A percentile compares a stretch with the other conserved stretches of the same genome.
phyloP scores from a whole-genome alignment of 2,113 vertebrate species.

The Thryonomys swinderianus region DNA sequence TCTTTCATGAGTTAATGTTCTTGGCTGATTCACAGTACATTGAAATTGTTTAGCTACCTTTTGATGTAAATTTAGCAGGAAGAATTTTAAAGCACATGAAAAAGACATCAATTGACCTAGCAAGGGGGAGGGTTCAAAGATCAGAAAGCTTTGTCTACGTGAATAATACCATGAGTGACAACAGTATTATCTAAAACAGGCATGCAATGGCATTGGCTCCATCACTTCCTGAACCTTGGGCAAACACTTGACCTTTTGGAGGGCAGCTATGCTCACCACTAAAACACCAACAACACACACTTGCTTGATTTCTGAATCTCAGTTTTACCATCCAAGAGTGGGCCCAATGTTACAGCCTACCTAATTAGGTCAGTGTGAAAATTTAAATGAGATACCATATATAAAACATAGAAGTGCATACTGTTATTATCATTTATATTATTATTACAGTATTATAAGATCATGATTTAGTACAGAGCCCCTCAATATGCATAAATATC shows the following conservation, averaged over 20 bases:
- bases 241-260: not conserved
- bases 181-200: not conserved
- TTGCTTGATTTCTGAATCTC: not conserved
- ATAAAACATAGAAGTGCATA: not conserved
- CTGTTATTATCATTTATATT: not conserved
- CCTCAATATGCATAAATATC: not conserved
- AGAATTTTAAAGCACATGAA: not conserved
- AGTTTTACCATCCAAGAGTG: not conserved
- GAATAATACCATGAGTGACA: not conserved
- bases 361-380: not conserved
- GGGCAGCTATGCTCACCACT: too few species aligned
- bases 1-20: not conserved
- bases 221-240: not conserved
- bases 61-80: not conserved
- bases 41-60: conserved; percentile 10
- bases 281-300: too few species aligned
- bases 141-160: not conserved
- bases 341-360: not conserved
- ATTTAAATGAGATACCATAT: conserved; percentile 30
- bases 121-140: not conserved
- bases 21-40: not conserved
- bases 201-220: not conserved
- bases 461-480: not conserved
- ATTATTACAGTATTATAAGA: not conserved
- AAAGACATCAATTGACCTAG: not conserved